Evolutionary conservation across 1,140 invertebrate species (phyloP).

Genomic region (Drosophila repletoides): DNA sequence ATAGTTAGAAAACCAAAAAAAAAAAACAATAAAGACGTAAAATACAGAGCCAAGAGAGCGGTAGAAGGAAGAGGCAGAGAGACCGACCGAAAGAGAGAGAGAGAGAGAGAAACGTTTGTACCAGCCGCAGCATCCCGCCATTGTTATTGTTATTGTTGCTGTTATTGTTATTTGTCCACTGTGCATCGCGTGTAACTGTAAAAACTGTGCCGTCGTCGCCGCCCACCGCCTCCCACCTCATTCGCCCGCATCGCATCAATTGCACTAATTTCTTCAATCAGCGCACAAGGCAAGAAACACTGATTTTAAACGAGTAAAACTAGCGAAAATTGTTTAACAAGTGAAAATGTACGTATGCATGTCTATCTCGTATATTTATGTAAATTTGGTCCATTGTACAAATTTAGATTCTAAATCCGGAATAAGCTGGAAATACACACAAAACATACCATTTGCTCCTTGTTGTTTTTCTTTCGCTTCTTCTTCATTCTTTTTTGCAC

Average conservation of each 20-base stretch:
- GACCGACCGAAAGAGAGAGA: constrained; percentile 3
- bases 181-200: constrained; percentile 69
- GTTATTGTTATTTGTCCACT: constrained; percentile 26
- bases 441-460: constrained; percentile 42
- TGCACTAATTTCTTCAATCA: constrained; percentile 79
- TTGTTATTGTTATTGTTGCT: constrained; percentile 45
- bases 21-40: constrained; percentile 10
- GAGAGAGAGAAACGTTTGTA: constrained; percentile 25
- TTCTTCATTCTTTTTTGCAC: constrained; percentile 44
- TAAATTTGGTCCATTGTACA: constrained; percentile 47
- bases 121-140: constrained; percentile 44
- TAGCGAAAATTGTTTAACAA: constrained; percentile 75
- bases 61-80: no score
- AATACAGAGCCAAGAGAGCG: background rate
- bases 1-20: constrained; percentile 23
- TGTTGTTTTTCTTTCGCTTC: constrained; percentile 17
- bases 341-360: constrained; percentile 42
- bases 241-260: constrained; percentile 62
- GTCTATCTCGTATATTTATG: constrained; percentile 16
- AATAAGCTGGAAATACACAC: constrained; percentile 49
- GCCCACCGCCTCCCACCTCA: constrained; percentile 16
- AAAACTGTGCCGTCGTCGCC: constrained; percentile 50
- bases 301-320: constrained; percentile 70
- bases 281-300: constrained; percentile 68
- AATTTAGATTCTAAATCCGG: constrained; percentile 52